These are phyloP conservation scores for Gymnobelideus leadbeateri DNA, from an alignment of 2,113 vertebrate species.

Conservation along the genomic window DNA sequence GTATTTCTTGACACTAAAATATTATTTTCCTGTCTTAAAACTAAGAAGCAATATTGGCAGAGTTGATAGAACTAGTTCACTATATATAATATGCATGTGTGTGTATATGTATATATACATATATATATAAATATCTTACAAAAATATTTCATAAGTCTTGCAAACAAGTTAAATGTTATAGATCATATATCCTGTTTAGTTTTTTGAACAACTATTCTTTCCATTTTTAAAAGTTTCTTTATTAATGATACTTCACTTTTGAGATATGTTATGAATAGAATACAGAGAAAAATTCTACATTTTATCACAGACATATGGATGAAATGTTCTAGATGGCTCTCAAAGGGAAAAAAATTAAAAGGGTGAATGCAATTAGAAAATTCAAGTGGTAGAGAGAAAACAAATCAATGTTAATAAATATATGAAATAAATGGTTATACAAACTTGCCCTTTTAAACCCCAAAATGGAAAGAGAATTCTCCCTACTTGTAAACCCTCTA, in stretches of 20 bases:
- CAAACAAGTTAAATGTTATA: neutral
- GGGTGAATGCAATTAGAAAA: neutral
- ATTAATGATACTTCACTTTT: neutral
- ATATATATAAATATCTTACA: too few species aligned
- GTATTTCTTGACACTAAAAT: neutral
- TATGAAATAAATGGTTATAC: neutral
- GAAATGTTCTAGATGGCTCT: neutral
- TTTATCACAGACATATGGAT: neutral
- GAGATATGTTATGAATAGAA: neutral
- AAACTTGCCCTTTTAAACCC: neutral
- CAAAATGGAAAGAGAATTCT: neutral
- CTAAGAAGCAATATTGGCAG: neutral
- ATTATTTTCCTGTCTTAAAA: neutral
- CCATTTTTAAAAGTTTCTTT: neutral
- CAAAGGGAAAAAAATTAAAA: neutral
- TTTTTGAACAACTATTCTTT: neutral
- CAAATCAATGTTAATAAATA: neutral
- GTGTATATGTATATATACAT: too few species aligned
- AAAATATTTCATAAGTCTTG: neutral
- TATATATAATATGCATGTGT: neutral
- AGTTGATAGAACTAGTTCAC: neutral
- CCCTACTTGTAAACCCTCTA: neutral
- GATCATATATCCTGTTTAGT: neutral
- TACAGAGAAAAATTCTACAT: neutral
- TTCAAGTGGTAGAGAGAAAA: neutral